These are phyloP conservation scores for Macquaria ambigua DNA, from an alignment of 2,113 vertebrate genomes.

Conservation along the genomic window DNA sequence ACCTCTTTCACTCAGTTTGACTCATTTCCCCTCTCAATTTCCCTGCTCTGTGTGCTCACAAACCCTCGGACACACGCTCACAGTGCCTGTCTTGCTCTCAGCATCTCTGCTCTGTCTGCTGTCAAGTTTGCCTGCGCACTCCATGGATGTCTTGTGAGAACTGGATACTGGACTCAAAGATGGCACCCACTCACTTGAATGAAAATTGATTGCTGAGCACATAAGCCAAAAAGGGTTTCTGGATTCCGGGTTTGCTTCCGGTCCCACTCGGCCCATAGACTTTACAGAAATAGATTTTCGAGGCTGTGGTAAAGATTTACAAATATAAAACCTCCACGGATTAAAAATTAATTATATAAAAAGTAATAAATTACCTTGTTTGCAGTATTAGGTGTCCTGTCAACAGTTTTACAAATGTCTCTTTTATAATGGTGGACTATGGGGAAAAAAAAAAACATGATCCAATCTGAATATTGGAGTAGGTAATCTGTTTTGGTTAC, in stretches of 20 bases:
- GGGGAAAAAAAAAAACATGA: background rate
- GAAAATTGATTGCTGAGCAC: background rate
- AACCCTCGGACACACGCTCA: background rate
- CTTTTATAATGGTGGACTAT: background rate
- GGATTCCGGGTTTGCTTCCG: background rate
- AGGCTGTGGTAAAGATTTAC: background rate
- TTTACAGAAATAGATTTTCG: background rate
- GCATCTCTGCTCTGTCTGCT: background rate
- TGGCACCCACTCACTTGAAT: background rate
- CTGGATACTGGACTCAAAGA: background rate
- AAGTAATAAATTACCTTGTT: too few species aligned
- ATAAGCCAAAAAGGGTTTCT: background rate
- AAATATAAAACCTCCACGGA: background rate
- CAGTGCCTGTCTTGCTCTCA: background rate
- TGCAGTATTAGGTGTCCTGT: too few species aligned
- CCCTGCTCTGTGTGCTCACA: background rate
- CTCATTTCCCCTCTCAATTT: background rate
- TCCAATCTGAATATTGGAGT: background rate
- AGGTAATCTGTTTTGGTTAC: background rate
- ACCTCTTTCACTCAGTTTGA: constrained; percentile 29
- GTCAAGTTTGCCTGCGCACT: background rate
- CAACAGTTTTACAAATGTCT: too few species aligned
- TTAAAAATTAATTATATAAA: background rate
- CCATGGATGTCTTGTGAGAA: background rate
- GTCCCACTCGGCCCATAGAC: background rate